Evolutionary conservation across 2,888 invertebrate genomes (phyloP), one percentile per base, ranked within the genome.

Genomic region (Caenorhabditis doughertyi): DNA sequence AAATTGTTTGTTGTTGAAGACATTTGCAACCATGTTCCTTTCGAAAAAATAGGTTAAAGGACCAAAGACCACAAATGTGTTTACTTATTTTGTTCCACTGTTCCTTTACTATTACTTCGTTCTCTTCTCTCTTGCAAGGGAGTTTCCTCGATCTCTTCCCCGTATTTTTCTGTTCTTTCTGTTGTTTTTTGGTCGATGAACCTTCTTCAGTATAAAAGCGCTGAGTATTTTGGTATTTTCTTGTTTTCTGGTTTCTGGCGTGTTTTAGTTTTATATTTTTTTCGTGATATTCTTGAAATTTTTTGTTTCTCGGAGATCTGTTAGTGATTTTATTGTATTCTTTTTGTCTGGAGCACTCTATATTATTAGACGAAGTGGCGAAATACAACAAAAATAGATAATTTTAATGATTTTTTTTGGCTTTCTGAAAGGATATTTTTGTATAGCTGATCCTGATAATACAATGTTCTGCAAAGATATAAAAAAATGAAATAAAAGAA

Each of bases 1-100:
- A 68, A 53, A 68, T 42, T 68, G 29, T 21, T 60, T n/a, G n/a
- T 58, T 58, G 16, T 25, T 60, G 60, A 42, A 42, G 60, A 42
- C 42, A 27, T 42, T 42, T 58, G 23, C 39, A 23, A 16, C 18
- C 60, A n/a, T n/a, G n/a, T n/a, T n/a, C n/a, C n/a, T n/a, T n/a
- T n/a, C n/a, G 42, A 60, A 42, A 60, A 60, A 58, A 60, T 21
- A 23, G 11, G n/a, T n/a, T n/a, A 21, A 39, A n/a, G 42, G 58
- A 23, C 60, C 60, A 60, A 25, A 60, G 60, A 42, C 60, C 58
- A 7, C 42, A 42, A 56, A 56, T 35, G 55, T 55, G 56, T 56
- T 56, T 42, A 27, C 42, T n/a, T 44, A 27, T 42, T 60, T 42
- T 60, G 42, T 60, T 60, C 25, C 0, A 39, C 42, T 55, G n/a